Base-by-base conservation (phyloP, 2,113 vertebrate genomes). In the Oryzias woworae region DNA sequence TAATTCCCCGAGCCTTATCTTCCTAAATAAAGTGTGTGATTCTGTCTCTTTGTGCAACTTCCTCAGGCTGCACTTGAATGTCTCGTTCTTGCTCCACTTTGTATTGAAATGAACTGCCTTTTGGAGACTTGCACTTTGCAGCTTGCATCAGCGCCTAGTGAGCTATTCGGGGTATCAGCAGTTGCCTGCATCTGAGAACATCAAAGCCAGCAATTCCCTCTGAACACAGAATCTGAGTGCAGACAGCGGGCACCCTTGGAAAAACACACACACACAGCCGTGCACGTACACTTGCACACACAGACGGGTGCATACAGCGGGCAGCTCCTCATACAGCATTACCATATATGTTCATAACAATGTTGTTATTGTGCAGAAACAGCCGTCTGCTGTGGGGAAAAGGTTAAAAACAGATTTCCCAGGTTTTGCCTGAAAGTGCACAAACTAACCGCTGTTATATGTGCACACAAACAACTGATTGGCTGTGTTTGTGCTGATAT, bases 141-240 rank as follows among this genome's bases (percentile, higher is more conserved):
- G 75, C 87, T 89, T 84, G 82, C 88, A 84, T 90, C 86, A 90
- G 86, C 85, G 76, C 77, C 57, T 69, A 79, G 78, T 84, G 69
- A 88, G 87, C 89, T 91, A 91, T 90, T 88, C 72, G 82, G 88
- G 90, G 88, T 88, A 88, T 88, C 82, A 81, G 87, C 78, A 81
- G 78, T 84, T 89, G 85, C 87, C 85, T 85, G 83, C 85, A 82
- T 82, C 70, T 70, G 78, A 76, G 80, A 89, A 92, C 88, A 88
- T 92, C 88, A 92, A 92, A 92, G 88, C 65, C 5, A 84, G 85
- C 86, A 83, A 85, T 88, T 84, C 86, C 87, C 85, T 86, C 82
- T 85, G 86, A 90, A 86, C 79, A 78, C 56, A 79, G 59, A 85
- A 71, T 83, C 68, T 14, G 84, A 72, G 90, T 92, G 88, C 90